phyloP scores from a whole-genome alignment of 1,140 invertebrate species.

The Cydia splendana region DNA sequence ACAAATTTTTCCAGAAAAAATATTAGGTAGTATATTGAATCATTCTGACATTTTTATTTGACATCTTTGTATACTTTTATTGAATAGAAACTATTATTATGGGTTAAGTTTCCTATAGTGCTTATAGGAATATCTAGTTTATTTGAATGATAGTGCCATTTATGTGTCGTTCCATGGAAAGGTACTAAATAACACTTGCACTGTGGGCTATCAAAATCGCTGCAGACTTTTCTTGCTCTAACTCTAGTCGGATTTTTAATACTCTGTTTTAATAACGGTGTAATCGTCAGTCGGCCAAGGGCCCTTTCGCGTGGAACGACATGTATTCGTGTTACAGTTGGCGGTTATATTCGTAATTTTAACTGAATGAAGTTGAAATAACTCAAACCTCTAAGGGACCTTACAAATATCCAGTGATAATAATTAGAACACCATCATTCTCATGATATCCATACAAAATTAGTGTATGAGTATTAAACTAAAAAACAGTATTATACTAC shows the following conservation, averaged over 20 bases:
- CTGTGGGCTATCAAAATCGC: too few relatives aligned
- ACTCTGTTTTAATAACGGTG: too few relatives aligned
- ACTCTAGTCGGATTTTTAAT: too few relatives aligned
- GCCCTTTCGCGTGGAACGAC: too few relatives aligned
- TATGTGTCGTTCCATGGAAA: not conserved
- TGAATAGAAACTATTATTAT: constrained; percentile 23
- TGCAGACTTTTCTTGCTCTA: too few relatives aligned
- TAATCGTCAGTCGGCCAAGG: too few relatives aligned
- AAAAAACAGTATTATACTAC: not conserved
- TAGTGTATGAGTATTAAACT: not conserved
- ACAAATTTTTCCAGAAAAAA: too few relatives aligned
- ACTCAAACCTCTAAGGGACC: not conserved
- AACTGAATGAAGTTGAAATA: not conserved
- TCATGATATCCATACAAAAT: not conserved
- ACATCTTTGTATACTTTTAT: constrained; percentile 21
- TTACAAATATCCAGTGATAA: constrained; percentile 2
- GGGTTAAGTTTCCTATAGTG: not conserved
- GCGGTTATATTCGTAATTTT: not conserved
- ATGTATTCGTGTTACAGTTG: too few relatives aligned
- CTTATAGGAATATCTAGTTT: not conserved
- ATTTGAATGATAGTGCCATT: constrained; percentile 18
- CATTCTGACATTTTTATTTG: not conserved
- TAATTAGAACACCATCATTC: not conserved
- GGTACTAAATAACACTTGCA: too few relatives aligned
- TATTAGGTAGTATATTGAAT: too few relatives aligned